These are phyloP conservation scores for Gobionotothen gibberifrons DNA, from an alignment of 2,797 vertebrate species.

Conservation along the genomic window DNA sequence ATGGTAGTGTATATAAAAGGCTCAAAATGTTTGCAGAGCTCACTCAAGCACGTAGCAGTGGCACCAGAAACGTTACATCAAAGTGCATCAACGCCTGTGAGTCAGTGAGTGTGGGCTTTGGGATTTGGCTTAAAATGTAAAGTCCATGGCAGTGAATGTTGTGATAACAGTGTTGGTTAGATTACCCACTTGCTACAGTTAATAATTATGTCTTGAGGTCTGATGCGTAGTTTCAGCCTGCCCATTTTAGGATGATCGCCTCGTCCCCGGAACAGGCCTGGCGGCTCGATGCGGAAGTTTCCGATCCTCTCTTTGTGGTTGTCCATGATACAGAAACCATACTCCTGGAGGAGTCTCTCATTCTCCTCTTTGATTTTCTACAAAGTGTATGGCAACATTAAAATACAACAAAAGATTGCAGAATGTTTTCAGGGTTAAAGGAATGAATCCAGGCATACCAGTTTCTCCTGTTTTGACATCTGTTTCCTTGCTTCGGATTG, in stretches of 20 bases:
- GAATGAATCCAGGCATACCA: slow-evolving; percentile 73
- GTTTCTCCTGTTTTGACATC: slow-evolving; percentile 95
- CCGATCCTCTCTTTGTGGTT: slow-evolving; percentile 95
- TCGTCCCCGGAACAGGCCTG: slow-evolving; percentile 92
- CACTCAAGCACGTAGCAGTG: no score
- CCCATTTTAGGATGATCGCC: slow-evolving; percentile 98
- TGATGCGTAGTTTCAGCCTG: slow-evolving; percentile 93
- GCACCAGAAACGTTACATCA: no score
- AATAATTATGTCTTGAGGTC: slow-evolving; percentile 94
- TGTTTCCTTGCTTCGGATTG: slow-evolving; percentile 94
- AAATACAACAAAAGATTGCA: background rate
- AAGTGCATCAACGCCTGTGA: no score
- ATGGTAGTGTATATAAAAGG: no score
- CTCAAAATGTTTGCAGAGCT: no score
- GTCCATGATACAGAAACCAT: slow-evolving; percentile 96
- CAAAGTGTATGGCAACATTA: background rate
- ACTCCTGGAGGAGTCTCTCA: slow-evolving; percentile 91
- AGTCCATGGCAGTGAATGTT: background rate
- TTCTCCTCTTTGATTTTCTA: slow-evolving; percentile 97
- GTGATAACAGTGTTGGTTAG: background rate
- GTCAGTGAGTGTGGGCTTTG: no score
- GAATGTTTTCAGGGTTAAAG: background rate
- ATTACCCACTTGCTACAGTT: slow-evolving; percentile 95
- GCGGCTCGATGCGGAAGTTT: slow-evolving; percentile 96
- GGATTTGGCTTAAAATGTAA: background rate